Evolutionary conservation across 35 echinoderm and acorn worm genomes (phyloP).

Genomic region (Eucidaris tribuloides): DNA sequence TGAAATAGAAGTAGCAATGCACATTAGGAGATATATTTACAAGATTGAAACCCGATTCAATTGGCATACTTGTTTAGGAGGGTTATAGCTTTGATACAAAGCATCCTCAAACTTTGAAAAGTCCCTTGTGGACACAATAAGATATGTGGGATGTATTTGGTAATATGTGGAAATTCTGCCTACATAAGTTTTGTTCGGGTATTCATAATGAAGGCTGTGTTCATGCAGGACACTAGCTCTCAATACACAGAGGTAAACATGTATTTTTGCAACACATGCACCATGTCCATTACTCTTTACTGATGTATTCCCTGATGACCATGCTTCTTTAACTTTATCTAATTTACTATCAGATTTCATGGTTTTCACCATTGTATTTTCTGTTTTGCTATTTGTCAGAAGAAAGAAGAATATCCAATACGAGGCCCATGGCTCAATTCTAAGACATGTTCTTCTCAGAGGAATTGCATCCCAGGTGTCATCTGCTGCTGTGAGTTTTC

Average conservation of each 20-base stretch:
- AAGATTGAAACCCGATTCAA: too few relatives aligned
- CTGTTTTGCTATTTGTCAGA: background rate
- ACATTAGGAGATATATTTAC: too few relatives aligned
- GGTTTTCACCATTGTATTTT: background rate
- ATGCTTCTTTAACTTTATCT: background rate
- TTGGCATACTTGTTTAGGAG: too few relatives aligned
- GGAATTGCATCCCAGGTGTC: conserved; percentile 89
- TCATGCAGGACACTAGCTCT: background rate
- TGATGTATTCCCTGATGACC: background rate
- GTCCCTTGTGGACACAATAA: too few relatives aligned
- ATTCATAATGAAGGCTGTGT: too few relatives aligned
- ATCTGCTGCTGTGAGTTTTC: conserved; percentile 83
- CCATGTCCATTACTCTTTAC: background rate
- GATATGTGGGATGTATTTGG: too few relatives aligned
- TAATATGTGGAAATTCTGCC: too few relatives aligned
- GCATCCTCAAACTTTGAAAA: too few relatives aligned
- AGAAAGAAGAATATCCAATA: conserved; percentile 81
- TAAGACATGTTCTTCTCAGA: conserved; percentile 84
- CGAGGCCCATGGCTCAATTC: conserved; percentile 83
- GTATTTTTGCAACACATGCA: background rate
- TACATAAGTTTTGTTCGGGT: too few relatives aligned
- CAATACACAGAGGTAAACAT: background rate
- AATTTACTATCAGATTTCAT: background rate
- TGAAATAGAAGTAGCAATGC: too few relatives aligned
- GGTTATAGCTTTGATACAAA: too few relatives aligned